Percentiles rank a stretch among this genome's conserved stretches.
Conservation (phyloP, 2,888 invertebrate genomes). For the Nymphalis polychloros region DNA sequence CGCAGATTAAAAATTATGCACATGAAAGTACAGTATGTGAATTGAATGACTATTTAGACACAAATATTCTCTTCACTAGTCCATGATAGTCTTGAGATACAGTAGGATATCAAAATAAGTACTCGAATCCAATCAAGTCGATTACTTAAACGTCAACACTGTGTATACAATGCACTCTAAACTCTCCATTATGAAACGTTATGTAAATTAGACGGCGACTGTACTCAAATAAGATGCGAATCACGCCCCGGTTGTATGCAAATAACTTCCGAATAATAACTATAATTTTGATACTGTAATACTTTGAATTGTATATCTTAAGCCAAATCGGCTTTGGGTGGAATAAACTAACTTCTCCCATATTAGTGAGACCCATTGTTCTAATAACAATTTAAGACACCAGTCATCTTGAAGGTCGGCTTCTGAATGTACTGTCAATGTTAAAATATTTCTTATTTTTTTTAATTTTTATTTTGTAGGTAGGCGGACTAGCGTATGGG, state of each 20-base stretch:
- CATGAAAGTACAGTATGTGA: too few species aligned
- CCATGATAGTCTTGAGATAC: too few species aligned
- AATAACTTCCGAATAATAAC: constrained; percentile 12
- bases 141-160: not conserved
- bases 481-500: too few species aligned
- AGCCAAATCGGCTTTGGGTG: not conserved
- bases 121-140: too few species aligned
- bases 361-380: not conserved
- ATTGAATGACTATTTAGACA: too few species aligned
- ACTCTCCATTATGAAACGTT: constrained; percentile 9
- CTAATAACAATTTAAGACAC: not conserved
- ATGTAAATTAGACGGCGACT: constrained; percentile 17
- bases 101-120: too few species aligned
- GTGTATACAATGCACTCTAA: not conserved
- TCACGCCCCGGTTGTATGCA: constrained; percentile 16
- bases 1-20: too few species aligned
- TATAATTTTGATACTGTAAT: constrained; percentile 16
- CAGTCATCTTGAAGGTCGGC: not conserved
- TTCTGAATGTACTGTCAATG: too few species aligned
- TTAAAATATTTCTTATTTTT: too few species aligned
- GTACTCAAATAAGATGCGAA: constrained; percentile 10
- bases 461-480: too few species aligned
- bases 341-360: not conserved
- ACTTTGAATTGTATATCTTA: not conserved
- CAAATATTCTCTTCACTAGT: too few species aligned